Base-by-base conservation (phyloP, 30 jellyfish, hydroid and myxozoan genomes). In the Aurelia aurita region DNA sequence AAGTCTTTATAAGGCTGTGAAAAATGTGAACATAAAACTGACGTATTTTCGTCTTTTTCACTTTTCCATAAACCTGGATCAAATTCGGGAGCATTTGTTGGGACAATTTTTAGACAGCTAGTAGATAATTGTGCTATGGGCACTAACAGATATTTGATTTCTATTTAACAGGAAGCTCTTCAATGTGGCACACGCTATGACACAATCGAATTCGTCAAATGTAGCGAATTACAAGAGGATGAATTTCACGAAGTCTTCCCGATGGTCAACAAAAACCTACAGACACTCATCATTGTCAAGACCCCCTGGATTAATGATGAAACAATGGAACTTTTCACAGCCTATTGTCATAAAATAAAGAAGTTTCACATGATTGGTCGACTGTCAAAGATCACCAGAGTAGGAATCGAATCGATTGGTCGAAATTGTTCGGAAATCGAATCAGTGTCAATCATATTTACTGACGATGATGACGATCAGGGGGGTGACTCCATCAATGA, bases 381-480 rank as follows among this genome's bases (percentile, higher is more conserved):
- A 18, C 87, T 88, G 63, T 64, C 81, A n/a, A 80, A 89, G 54
- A 88, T 94, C 85, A 87, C 99, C 25, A 93, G 96, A 12, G 90
- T 97, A 11, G 99, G 99, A 19, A 94, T 94, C 51, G 99, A 94
- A 84, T 94, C 99, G 58, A 89, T 94, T 83, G 97, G 97, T 22
- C 94, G 99, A 74, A 94, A 94, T 70, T 89, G 97, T 58, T 62
- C 94, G 62, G 87, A 89, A 32, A 83, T 94, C 79, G 90, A 80
- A 46, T 82, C 96, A 0, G 88, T 94, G 49, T 81, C 99, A 69
- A 94, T 94, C 85, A 80, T 88, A 44, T 94, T 91, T 67, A 82
- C 99, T 15, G 91, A 65, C 27, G 95, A 84, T 45, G 88, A 84
- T 66, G 84, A 62, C 51, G 87, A 65, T 82, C 57, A 85, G 87